Evolutionary conservation across 2,888 invertebrate species (phyloP), one percentile per base, ranked within the genome.

Genomic region (Scaptomyza cyrtandrae): DNA sequence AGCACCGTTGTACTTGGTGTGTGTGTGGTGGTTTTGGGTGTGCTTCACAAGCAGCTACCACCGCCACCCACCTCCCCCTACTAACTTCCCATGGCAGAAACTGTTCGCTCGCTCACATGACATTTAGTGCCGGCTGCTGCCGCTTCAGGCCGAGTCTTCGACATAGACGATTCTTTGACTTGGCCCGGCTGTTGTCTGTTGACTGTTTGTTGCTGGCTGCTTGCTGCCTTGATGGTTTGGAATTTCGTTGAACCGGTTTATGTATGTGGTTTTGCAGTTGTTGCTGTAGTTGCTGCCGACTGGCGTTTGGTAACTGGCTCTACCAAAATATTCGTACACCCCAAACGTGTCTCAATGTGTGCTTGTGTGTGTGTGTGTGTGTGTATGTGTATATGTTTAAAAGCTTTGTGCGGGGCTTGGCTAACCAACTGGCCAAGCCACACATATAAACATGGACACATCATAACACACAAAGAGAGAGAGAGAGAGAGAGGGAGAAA

Each of bases 161-260:
- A 64, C 63, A 66, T 43, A 69, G 78, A 69, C 69, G 50, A 57
- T 49, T 41, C 33, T 48, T 27, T 43, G 64, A 61, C 57, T 70
- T 67, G 59, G 61, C 53, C 48, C 27, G 54, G 55, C 66, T 77
- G 73, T 59, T 70, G 71, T 62, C 37, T 66, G 59, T 55, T 72
- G 79, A 69, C 35, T 65, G 58, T 54, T 71, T 76, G 48, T 46
- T 58, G 55, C 49, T 61, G 39, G 64, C 46, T 59, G 62, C 50
- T 78, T 5, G 71, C 46, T 79, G 83, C 57, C 61, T 70, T 75
- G 79, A 60, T 75, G 71, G 81, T 52, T 41, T 86, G 83, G 83
- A 86, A 84, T 84, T 88, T 88, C 69, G 88, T 80, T 86, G 81
- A 86, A 84, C 83, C 83, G 83, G 83, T 84, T 84, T 84, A 84